Evolutionary conservation across 2,797 vertebrate genomes (phyloP).

Genomic region (Anniella stebbinsi): DNA sequence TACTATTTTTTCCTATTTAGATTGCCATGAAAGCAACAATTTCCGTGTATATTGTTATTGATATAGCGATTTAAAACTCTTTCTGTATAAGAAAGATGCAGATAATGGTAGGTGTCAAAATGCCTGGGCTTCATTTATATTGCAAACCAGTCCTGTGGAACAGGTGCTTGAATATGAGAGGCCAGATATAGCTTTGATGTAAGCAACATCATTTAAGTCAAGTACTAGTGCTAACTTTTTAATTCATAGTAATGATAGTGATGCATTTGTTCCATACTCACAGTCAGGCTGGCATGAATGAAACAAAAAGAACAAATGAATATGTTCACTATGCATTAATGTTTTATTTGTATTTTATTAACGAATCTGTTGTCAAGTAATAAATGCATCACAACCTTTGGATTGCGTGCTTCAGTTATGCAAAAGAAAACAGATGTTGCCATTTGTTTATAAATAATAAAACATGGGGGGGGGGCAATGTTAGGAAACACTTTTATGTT

Average conservation of each 20-base stretch:
- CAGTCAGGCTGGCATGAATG: slow-evolving; percentile 43
- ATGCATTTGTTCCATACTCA: slow-evolving; percentile 26
- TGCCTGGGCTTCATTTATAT: slow-evolving; percentile 18
- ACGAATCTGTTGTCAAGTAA: slow-evolving; percentile 57
- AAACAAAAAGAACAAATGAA: slow-evolving; percentile 21
- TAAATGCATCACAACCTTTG: slow-evolving; percentile 59
- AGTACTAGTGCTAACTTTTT: background rate
- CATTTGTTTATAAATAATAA: slow-evolving; percentile 61
- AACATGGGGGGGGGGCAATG: background rate
- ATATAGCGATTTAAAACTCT: background rate
- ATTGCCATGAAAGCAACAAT: slow-evolving; percentile 33
- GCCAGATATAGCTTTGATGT: slow-evolving; percentile 44
- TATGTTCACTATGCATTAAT: slow-evolving; percentile 42
- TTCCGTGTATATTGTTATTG: slow-evolving; percentile 24
- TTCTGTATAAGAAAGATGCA: slow-evolving; percentile 40
- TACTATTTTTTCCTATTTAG: slow-evolving; percentile 23
- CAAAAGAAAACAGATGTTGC: slow-evolving; percentile 41
- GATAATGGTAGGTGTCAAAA: slow-evolving; percentile 42
- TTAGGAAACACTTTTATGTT: slow-evolving; percentile 11
- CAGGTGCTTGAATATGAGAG: background rate
- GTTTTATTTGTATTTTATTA: slow-evolving; percentile 41
- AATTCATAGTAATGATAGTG: slow-evolving; percentile 1
- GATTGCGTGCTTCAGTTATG: slow-evolving; percentile 52
- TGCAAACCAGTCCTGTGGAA: slow-evolving; percentile 58
- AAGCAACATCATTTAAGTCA: slow-evolving; percentile 16